Percentiles rank a stretch among this genome's conserved stretches.
Conservation (phyloP, 2,113 vertebrate genomes). For the Cranoglanis bouderius region DNA sequence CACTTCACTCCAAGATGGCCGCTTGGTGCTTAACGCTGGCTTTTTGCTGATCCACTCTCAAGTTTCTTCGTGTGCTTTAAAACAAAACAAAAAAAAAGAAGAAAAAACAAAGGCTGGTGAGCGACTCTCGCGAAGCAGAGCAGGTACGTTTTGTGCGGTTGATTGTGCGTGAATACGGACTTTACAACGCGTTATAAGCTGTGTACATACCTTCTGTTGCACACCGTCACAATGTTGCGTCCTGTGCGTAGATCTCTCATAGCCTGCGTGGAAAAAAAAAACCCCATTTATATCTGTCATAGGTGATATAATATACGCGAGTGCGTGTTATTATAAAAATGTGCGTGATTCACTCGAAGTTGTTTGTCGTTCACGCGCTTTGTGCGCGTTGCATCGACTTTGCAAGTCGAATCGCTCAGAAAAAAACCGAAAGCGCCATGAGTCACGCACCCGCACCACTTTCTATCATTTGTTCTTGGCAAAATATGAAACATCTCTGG, state of each 20-base stretch:
- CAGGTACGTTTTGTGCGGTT: slow-evolving; percentile 36
- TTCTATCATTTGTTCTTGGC: slow-evolving; percentile 69
- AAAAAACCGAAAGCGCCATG: slow-evolving; percentile 67
- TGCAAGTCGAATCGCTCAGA: slow-evolving; percentile 72
- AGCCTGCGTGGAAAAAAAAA: neutral
- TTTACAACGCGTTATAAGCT: neutral
- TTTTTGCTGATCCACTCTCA: slow-evolving; percentile 95
- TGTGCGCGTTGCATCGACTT: slow-evolving; percentile 69
- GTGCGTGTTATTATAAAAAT: neutral
- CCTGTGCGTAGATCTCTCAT: neutral
- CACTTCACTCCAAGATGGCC: slow-evolving; percentile 99
- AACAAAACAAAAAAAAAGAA: neutral
- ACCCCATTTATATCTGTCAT: neutral
- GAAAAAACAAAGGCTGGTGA: slow-evolving; percentile 9
- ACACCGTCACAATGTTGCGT: slow-evolving; percentile 44
- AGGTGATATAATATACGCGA: neutral
- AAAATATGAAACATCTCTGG: slow-evolving; percentile 54
- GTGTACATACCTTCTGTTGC: neutral
- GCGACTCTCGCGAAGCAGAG: slow-evolving; percentile 23
- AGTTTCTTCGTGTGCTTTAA: slow-evolving; percentile 91
- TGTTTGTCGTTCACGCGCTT: neutral
- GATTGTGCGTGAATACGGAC: neutral
- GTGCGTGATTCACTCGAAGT: neutral
- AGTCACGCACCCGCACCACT: slow-evolving; percentile 71
- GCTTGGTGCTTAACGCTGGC: slow-evolving; percentile 94